These are phyloP conservation scores for Diadophis punctatus DNA, from an alignment of 2,113 vertebrate genomes.

Conservation along the genomic window DNA sequence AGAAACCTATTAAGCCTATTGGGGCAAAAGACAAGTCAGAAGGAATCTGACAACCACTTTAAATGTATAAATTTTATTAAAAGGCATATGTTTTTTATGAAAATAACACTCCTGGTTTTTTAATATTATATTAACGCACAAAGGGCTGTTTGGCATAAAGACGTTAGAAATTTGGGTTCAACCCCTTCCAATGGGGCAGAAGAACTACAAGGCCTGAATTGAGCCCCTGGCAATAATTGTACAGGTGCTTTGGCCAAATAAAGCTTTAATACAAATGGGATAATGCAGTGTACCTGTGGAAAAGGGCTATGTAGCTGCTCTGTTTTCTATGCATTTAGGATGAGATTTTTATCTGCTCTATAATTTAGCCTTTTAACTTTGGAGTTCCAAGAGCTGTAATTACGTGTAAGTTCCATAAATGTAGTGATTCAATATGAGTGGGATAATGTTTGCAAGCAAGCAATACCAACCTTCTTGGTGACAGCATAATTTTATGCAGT, in stretches of 20 bases:
- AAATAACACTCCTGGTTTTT: background rate
- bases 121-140: background rate
- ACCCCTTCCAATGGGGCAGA: background rate
- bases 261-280: background rate
- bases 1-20: background rate
- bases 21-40: background rate
- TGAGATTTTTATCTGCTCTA: background rate
- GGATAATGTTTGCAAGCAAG: background rate
- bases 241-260: background rate
- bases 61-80: background rate
- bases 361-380: background rate
- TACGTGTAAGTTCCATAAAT: background rate
- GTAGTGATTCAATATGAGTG: background rate
- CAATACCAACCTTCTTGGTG: background rate
- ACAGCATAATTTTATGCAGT: background rate
- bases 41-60: background rate
- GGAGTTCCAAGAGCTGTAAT: background rate
- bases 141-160: background rate
- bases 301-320: background rate
- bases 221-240: background rate
- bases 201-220: background rate
- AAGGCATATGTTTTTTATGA: background rate
- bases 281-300: background rate
- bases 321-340: background rate
- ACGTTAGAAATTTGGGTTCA: background rate